Evolutionary conservation across 2,888 invertebrate species (phyloP), one percentile per base, ranked within the genome.

Genomic region (Luffia ferchaultella): DNA sequence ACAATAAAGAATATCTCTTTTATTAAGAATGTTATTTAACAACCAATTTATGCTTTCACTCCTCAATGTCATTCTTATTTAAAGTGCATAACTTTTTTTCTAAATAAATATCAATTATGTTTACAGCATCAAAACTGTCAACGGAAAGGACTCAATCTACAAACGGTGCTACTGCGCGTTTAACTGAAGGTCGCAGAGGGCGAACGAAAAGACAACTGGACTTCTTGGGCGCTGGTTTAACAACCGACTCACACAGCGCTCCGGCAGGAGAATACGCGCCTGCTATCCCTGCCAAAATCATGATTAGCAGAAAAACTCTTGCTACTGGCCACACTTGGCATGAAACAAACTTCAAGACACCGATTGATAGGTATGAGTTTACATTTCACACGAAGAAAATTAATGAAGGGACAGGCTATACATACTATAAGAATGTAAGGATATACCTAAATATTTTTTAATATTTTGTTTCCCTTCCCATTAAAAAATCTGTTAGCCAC

Each of bases 271-370:
- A 84, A 12, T 84, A 76, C 58, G 78, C 75, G 51, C 70, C 76
- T 1, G 62, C 76, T 1, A 72, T 62, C 48, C 76, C 83, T 0
- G 76, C 78, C n/a, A 80, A 79, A 60, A 83, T 84, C 58, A 76
- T 76, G 69, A 84, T 85, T 57, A 82, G 82, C 53, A 62, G 80
- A 54, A 84, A 83, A 58, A 85, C 85, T 0, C 59, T 85, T 1
- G 76, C 80, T 0, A 83, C 82, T 0, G 82, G 80, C 17, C 76
- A 78, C 49, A 77, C 83, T 5, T 85, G 85, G 85, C 82, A 75
- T 43, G 83, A 84, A 52, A 64, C 73, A 7, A 84, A 84, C 57
- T 84, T 72, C 58, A 82, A 75, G 52, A 84, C 82, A 2, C 82
- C 84, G 16, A 70, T 85, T 41, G 84, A 84, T 55, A 71, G 79